Evolutionary conservation across 2,888 invertebrate genomes (phyloP).

Genomic region (Griposia aprilina): DNA sequence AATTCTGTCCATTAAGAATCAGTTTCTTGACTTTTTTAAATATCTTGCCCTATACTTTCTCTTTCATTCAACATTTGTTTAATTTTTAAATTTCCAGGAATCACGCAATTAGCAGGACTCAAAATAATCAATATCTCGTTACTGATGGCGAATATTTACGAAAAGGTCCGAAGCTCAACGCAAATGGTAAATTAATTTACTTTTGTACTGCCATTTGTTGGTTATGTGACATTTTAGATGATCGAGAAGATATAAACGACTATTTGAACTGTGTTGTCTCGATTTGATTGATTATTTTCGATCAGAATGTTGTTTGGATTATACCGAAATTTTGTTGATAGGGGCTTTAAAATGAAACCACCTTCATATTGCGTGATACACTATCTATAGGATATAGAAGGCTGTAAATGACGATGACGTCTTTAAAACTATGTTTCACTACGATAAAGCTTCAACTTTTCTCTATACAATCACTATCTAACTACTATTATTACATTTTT

Average conservation of each 20-base stretch:
- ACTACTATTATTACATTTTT: background rate
- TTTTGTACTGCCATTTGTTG: constrained; percentile 32
- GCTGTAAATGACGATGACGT: background rate
- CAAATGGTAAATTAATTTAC: constrained; percentile 24
- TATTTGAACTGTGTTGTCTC: constrained; percentile 15
- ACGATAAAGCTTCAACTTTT: background rate
- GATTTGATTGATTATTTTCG: constrained; percentile 17
- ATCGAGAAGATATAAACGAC: constrained; percentile 3
- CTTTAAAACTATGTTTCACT: background rate
- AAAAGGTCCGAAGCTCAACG: background rate
- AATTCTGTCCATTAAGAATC: background rate
- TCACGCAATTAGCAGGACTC: background rate
- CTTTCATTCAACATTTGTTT: no score
- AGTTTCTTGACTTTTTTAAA: background rate
- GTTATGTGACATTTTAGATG: constrained; percentile 33
- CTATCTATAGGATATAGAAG: background rate
- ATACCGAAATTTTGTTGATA: background rate
- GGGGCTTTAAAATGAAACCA: background rate
- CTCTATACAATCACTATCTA: background rate
- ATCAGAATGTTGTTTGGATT: background rate
- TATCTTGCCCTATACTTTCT: background rate
- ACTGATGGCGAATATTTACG: constrained; percentile 11
- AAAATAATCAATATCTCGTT: background rate
- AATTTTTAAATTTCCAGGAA: background rate
- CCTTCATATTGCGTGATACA: no score